phyloP scores from a whole-genome alignment of 2,888 invertebrate species.

The Rhagophthalmus giganteus region DNA sequence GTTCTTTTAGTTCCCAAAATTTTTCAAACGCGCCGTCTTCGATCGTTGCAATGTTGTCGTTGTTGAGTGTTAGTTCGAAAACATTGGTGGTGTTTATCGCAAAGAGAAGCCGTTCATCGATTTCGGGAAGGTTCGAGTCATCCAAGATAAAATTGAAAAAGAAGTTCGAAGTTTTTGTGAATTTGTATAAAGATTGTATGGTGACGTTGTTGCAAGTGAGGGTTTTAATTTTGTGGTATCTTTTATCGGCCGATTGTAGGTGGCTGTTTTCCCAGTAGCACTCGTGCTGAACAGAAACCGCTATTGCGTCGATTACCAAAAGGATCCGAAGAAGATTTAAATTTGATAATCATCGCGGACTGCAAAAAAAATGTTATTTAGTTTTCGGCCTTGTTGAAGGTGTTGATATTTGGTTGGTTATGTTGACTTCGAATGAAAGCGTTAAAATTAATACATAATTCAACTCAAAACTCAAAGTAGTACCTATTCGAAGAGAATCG shows the following conservation, averaged over 20 bases:
- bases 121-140: background rate
- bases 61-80: background rate
- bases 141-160: background rate
- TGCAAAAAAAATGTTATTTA: no score
- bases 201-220: background rate
- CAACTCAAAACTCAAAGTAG: no score
- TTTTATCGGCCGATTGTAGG: background rate
- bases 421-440: no score
- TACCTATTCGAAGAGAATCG: no score
- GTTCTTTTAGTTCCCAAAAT: background rate
- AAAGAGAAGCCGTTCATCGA: background rate
- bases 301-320: no score
- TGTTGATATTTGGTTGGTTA: no score
- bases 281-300: no score
- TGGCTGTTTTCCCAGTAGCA: background rate
- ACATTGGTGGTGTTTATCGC: background rate
- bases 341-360: no score
- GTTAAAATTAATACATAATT: no score
- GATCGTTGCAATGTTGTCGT: background rate
- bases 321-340: no score
- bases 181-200: background rate
- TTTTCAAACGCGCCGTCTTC: background rate
- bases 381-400: no score
- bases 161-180: background rate
- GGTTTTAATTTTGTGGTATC: background rate